These are phyloP conservation scores for Apamea crenata DNA, from an alignment of 2,888 invertebrate genomes.

Conservation along the genomic window DNA sequence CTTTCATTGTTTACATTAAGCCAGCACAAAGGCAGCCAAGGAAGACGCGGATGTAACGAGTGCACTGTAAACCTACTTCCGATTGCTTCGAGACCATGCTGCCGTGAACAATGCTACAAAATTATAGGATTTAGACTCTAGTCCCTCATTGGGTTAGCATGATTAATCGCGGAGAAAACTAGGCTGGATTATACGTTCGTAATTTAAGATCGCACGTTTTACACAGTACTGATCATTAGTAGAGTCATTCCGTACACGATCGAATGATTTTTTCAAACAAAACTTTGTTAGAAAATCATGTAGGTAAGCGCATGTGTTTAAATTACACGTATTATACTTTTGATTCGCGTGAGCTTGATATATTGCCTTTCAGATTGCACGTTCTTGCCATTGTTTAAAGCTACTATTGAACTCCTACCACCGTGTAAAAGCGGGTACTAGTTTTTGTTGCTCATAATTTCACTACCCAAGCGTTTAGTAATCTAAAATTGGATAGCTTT, in stretches of 20 bases:
- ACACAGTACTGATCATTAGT: slow-evolving; percentile 79
- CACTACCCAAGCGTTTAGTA: slow-evolving; percentile 38
- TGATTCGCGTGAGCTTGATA: slow-evolving; percentile 75
- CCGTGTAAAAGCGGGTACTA: slow-evolving; percentile 56
- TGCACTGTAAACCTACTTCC: slow-evolving; percentile 88
- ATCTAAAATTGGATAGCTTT: slow-evolving; percentile 57
- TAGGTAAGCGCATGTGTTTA: slow-evolving; percentile 73
- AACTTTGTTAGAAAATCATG: slow-evolving; percentile 75
- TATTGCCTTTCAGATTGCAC: slow-evolving; percentile 75
- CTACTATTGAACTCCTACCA: slow-evolving; percentile 67
- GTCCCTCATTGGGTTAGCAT: slow-evolving; percentile 86
- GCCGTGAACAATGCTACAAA: slow-evolving; percentile 84
- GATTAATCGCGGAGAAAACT: slow-evolving; percentile 88
- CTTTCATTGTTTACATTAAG: slow-evolving; percentile 41
- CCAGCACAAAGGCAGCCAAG: slow-evolving; percentile 47
- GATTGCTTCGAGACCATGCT: slow-evolving; percentile 76
- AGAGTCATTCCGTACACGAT: slow-evolving; percentile 80
- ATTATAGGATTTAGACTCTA: slow-evolving; percentile 86
- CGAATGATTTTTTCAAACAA: slow-evolving; percentile 76
- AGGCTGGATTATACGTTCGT: slow-evolving; percentile 81
- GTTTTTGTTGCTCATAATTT: slow-evolving; percentile 53
- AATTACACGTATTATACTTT: slow-evolving; percentile 80
- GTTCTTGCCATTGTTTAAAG: slow-evolving; percentile 74
- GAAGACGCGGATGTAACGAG: slow-evolving; percentile 76
- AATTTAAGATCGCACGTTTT: slow-evolving; percentile 83